Conservation (phyloP, 2,797 vertebrate species). For the Poeciliopsis paucimaculata region DNA sequence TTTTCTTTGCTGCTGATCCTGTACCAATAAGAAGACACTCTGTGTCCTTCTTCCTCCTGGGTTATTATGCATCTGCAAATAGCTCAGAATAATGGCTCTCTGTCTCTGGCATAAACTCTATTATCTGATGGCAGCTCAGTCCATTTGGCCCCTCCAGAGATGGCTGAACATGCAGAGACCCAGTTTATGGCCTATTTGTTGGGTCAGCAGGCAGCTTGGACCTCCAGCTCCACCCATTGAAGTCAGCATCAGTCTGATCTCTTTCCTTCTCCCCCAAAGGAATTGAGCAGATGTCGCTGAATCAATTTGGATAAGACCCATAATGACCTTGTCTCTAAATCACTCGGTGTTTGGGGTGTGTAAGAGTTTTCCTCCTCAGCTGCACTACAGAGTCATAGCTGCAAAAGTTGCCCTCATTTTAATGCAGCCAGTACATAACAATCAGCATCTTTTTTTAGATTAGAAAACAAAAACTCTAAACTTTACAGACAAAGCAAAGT, state of each 20-base stretch:
- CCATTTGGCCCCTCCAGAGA: conserved; percentile 15
- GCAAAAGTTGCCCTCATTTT: conserved; percentile 7
- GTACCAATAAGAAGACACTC: conserved; percentile 15
- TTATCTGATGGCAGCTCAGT: conserved; percentile 30
- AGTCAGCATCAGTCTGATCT: conserved; percentile 18
- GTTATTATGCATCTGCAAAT: conserved; percentile 10
- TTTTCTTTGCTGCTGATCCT: background rate
- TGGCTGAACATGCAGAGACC: conserved; percentile 28
- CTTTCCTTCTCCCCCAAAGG: conserved; percentile 32
- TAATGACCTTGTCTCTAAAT: conserved; percentile 53
- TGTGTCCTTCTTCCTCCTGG: background rate
- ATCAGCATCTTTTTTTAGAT: background rate
- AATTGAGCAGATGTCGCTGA: conserved; percentile 70
- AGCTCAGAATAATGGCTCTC: conserved; percentile 17
- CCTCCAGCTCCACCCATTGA: conserved; percentile 20
- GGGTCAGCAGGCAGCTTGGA: conserved; percentile 34
- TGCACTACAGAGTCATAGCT: conserved; percentile 18
- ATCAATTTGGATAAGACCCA: conserved; percentile 67
- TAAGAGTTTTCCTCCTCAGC: conserved; percentile 11
- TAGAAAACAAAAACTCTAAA: background rate
- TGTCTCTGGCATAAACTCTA: conserved; percentile 8
- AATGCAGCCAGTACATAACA: background rate
- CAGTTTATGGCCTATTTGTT: conserved; percentile 46
- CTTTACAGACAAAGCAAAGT: background rate
- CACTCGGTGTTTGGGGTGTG: conserved; percentile 39